Evolutionary conservation across 1,140 invertebrate species (phyloP).

Genomic region (Dinothrombium tinctorium): DNA sequence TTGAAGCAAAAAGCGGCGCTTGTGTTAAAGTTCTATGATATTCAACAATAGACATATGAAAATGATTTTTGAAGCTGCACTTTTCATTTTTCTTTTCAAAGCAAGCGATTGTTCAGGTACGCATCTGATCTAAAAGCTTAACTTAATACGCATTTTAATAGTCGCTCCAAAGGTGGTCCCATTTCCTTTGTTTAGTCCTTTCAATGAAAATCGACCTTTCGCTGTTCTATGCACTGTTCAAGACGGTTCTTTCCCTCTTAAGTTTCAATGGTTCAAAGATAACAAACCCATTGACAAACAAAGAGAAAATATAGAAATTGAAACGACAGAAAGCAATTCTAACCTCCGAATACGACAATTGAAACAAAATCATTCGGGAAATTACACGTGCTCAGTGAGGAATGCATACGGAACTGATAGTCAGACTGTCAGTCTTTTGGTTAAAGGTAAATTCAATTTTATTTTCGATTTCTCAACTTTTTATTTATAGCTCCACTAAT

Average conservation of each 20-base stretch:
- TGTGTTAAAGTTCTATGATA: no score
- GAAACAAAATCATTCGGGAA: neutral
- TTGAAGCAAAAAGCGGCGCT: no score
- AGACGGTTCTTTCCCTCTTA: neutral
- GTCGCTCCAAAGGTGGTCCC: no score
- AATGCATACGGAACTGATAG: neutral
- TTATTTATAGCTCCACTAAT: conserved; percentile 4
- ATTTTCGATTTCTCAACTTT: neutral
- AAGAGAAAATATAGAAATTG: neutral
- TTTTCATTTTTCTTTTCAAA: no score
- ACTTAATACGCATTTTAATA: no score
- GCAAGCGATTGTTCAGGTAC: no score
- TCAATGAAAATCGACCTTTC: no score
- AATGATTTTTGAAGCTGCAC: no score
- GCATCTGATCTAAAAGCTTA: no score
- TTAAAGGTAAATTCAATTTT: neutral
- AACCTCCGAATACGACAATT: neutral
- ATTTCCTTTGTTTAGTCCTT: no score
- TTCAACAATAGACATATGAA: no score
- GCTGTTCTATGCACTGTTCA: no score
- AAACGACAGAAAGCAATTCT: neutral
- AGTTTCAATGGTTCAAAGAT: neutral
- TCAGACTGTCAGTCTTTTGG: neutral
- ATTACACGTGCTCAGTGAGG: neutral
- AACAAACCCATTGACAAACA: neutral